Conservation (phyloP, 2,888 invertebrate genomes). For the Eupeodes latifasciatus region DNA sequence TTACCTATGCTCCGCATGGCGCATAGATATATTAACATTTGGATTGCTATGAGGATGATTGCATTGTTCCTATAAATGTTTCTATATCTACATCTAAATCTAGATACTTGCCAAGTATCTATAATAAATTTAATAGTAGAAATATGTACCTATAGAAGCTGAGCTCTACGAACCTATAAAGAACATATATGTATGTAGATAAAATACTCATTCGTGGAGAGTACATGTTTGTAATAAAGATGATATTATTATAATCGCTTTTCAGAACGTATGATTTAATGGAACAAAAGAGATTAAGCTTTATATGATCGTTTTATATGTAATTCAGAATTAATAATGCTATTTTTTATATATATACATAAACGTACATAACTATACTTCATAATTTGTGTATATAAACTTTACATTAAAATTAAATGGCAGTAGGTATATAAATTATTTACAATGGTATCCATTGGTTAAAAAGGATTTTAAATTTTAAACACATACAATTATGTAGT, state of each 20-base stretch:
- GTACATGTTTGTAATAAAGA: neutral
- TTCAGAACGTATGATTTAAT: slow-evolving; percentile 36
- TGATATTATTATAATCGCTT: slow-evolving; percentile 17
- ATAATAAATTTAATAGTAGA: neutral
- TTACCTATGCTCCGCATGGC: no score
- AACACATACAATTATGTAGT: neutral
- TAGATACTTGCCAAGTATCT: no score
- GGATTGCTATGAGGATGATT: neutral
- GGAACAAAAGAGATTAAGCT: slow-evolving; percentile 15
- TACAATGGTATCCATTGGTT: neutral
- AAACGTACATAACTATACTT: no score
- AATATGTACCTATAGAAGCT: neutral
- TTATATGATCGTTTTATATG: slow-evolving; percentile 14
- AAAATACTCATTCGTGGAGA: no score
- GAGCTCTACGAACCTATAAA: neutral
- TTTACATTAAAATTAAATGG: neutral
- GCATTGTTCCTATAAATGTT: slow-evolving; percentile 2
- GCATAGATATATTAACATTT: neutral
- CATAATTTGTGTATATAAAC: no score
- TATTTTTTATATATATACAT: neutral
- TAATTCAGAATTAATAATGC: slow-evolving; percentile 8
- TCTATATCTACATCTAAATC: neutral
- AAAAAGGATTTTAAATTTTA: neutral
- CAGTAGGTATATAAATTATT: neutral
- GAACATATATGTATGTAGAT: no score